Evolutionary conservation across 2,888 invertebrate genomes (phyloP).

Genomic region (Malthinus seriepunctatus): DNA sequence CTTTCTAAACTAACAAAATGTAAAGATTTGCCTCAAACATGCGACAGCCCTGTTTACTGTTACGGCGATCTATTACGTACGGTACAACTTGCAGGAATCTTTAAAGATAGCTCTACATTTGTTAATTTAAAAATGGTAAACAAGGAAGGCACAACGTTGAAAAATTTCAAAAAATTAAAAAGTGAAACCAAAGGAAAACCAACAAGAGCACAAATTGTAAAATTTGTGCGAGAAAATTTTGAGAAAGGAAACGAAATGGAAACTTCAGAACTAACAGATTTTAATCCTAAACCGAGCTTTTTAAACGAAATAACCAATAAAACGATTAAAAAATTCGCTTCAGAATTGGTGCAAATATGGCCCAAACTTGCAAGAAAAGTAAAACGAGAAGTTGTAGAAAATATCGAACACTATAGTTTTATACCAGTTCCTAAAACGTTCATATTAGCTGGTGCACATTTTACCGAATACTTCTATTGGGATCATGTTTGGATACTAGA

Average conservation of each 20-base stretch:
- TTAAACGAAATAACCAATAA: conserved; percentile 64
- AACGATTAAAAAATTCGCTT: no score
- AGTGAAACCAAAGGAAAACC: conserved; percentile 56
- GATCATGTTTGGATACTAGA: conserved; percentile 86
- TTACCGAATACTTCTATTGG: conserved; percentile 83
- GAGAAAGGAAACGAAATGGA: conserved; percentile 62
- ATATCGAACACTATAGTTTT: conserved; percentile 52
- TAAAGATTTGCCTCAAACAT: no score
- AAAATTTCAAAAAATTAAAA: no score
- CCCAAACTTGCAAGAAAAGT: conserved; percentile 65
- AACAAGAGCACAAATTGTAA: conserved; percentile 54
- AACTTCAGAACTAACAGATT: conserved; percentile 64
- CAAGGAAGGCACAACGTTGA: conserved; percentile 61
- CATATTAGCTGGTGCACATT: conserved; percentile 71
- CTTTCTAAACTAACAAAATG: no score
- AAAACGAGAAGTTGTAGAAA: conserved; percentile 58
- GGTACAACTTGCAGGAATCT: conserved; percentile 12
- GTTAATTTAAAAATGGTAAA: conserved; percentile 33
- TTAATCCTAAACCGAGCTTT: conserved; percentile 62
- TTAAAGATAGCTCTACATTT: conserved; percentile 11
- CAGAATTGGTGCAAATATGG: conserved; percentile 66
- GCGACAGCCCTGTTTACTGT: no score
- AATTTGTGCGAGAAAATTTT: conserved; percentile 64
- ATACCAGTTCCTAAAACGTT: conserved; percentile 60
- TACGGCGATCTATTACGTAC: conserved; percentile 14